Base-by-base conservation (phyloP, 2,113 vertebrate genomes). In the Bufo gargarizans region DNA sequence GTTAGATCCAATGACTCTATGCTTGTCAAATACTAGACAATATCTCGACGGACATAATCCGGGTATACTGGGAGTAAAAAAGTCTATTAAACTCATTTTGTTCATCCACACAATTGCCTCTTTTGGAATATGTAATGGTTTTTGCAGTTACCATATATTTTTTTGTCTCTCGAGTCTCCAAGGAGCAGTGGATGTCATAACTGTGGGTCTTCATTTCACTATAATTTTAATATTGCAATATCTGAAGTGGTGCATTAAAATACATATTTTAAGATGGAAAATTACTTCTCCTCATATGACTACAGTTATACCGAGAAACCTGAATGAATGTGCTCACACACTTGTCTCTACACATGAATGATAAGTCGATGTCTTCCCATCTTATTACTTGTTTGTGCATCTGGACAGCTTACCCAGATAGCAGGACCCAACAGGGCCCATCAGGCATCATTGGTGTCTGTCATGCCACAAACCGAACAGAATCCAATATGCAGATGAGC, bases 161-260 rank as follows among this genome's bases (percentile, higher is more conserved):
- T 14, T 50, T 76, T 49, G 47, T 49, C 71, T 74, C 14, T 19
- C 4, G 9, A 47, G 43, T 76, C 45, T 76, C 72, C 4, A 1
- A 76, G 17, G 72, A 76, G 47, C 72, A 76, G 16, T 76, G 72
- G 47, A 76, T 76, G 47, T 76, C 47, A 76, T 50, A 50, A 76
- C 20, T 20, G 14, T 50, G 47, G 72, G 47, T 50, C 6, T 76
- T 19, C 72, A 76, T 76, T 76, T 76, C 9, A 50, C 72, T 50
- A 76, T 76, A 9, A 50, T 76, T 49, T 76, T 74, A 49, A 43
- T 17, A 49, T 74, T 47, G 71, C 16, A 74, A 47, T 49, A 74
- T 49, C 49, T 49, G n/a, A 49, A 47, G 45, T 74, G 71, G 1
- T 74, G 14, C 22, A 49, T 74, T 47, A 74, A 74, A 43, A 47